These are phyloP conservation scores for Tortrix viridana DNA, from an alignment of 2,888 invertebrate genomes.

Conservation along the genomic window DNA sequence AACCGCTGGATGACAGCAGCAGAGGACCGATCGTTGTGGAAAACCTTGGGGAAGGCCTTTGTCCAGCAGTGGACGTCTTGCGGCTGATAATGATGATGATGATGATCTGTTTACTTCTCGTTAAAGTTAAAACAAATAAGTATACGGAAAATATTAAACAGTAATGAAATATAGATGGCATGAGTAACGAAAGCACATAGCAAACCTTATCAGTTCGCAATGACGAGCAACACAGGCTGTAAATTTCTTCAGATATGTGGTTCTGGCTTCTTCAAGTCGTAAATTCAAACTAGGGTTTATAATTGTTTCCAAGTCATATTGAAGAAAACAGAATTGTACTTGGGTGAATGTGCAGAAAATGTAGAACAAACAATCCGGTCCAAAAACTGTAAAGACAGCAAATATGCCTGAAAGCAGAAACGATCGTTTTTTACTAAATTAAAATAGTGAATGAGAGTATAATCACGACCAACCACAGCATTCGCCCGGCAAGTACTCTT, in stretches of 20 bases:
- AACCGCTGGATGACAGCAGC: no score
- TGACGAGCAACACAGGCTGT: slow-evolving; percentile 51
- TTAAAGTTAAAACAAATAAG: no score
- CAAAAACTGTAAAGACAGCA: slow-evolving; percentile 50
- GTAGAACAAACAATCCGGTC: slow-evolving; percentile 57
- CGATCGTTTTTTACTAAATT: slow-evolving; percentile 36
- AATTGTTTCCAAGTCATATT: slow-evolving; percentile 51
- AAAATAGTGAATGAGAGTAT: background rate
- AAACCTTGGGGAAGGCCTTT: no score
- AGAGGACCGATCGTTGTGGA: no score
- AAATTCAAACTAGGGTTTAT: slow-evolving; percentile 34
- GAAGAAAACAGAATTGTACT: slow-evolving; percentile 54
- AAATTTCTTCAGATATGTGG: slow-evolving; percentile 43
- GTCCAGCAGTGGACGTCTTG: no score
- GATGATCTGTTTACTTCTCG: no score
- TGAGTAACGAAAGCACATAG: background rate
- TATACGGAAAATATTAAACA: no score
- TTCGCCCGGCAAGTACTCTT: no score
- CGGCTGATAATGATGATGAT: no score
- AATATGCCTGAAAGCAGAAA: slow-evolving; percentile 42
- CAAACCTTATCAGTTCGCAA: slow-evolving; percentile 53
- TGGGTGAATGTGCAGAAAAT: slow-evolving; percentile 57
- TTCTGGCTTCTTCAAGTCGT: slow-evolving; percentile 18
- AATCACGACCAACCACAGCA: no score
- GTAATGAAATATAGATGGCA: background rate